Evolutionary conservation across 2,888 invertebrate species (phyloP), one percentile per base, ranked within the genome.

Genomic region (Pseudanteris insignis): DNA sequence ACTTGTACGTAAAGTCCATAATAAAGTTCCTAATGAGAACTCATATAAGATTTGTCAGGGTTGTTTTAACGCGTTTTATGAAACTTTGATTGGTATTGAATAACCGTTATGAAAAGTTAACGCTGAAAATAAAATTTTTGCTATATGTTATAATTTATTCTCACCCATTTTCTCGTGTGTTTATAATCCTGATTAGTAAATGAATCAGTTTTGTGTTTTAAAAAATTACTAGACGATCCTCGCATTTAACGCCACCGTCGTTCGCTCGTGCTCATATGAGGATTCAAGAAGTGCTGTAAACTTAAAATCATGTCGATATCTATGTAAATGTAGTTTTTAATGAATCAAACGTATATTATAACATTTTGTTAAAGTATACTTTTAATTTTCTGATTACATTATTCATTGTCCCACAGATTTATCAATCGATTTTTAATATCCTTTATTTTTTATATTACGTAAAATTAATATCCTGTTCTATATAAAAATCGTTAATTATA

Each of bases 191-290:
- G n/a, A n/a, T n/a, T n/a, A n/a, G n/a, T n/a, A 21, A 21, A 21
- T 21, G 7, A 21, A 21, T 21, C 21, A n/a, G n/a, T n/a, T n/a
- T n/a, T n/a, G n/a, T 21, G 7, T 21, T 21, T 21, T 21, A 21
- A 21, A n/a, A n/a, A n/a, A n/a, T n/a, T n/a, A n/a, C n/a, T 18
- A 18, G 18, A 18, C 18, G 14, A 37, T 30, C 47, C 47, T 47
- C 47, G 47, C 47, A 47, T 47, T 36, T 47, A 36, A 46, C 37
- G 37, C 47, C 29, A 47, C 37, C 47, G 37, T 47, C 36, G 47
- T 47, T 37, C 37, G 47, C 33, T 37, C 37, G 37, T 37, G 37
- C 47, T 37, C 29, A 47, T 11, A 3, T 14, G 24, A 36, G 36
- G 29, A 37, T 37, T 30, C 15, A 26, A 15, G 13, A 47, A 36